Evolutionary conservation across 2,888 invertebrate genomes (phyloP).

Genomic region (Odontothrips loti): DNA sequence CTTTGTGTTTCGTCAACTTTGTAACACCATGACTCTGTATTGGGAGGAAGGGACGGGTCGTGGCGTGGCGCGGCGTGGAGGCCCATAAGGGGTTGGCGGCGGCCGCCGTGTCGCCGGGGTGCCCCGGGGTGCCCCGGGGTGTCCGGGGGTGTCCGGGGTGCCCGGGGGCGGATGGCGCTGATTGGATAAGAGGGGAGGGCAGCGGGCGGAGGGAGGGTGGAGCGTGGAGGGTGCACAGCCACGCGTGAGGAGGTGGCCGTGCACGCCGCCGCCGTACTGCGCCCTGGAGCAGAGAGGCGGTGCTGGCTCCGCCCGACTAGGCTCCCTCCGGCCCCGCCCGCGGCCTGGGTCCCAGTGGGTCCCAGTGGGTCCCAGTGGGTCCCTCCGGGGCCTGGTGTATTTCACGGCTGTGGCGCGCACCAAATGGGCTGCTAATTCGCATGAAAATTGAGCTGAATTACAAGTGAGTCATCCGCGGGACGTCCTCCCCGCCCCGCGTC

Average conservation of each 20-base stretch:
- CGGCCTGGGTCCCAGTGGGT: background rate
- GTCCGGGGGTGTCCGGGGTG: background rate
- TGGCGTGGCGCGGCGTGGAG: background rate
- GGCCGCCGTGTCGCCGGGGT: background rate
- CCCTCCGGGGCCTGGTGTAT: slow-evolving; percentile 6
- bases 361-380: background rate
- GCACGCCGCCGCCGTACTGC: background rate
- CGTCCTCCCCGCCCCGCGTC: background rate
- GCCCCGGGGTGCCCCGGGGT: background rate
- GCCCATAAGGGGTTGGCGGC: background rate
- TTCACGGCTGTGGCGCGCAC: slow-evolving; percentile 23
- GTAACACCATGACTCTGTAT: slow-evolving; percentile 9
- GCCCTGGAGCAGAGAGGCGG: background rate
- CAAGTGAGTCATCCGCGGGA: slow-evolving; percentile 19
- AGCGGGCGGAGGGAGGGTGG: background rate
- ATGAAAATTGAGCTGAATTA: slow-evolving; percentile 25
- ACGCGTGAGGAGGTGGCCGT: background rate
- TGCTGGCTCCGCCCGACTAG: background rate
- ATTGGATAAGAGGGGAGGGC: slow-evolving; percentile 17
- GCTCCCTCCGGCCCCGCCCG: background rate
- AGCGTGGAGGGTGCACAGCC: background rate
- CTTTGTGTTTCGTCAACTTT: slow-evolving; percentile 25
- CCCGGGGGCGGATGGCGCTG: slow-evolving; percentile 20
- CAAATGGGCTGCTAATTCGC: slow-evolving; percentile 24
- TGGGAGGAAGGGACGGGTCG: background rate